These are phyloP conservation scores for Papilio glaucus DNA, from an alignment of 1,140 invertebrate genomes.

Conservation along the genomic window DNA sequence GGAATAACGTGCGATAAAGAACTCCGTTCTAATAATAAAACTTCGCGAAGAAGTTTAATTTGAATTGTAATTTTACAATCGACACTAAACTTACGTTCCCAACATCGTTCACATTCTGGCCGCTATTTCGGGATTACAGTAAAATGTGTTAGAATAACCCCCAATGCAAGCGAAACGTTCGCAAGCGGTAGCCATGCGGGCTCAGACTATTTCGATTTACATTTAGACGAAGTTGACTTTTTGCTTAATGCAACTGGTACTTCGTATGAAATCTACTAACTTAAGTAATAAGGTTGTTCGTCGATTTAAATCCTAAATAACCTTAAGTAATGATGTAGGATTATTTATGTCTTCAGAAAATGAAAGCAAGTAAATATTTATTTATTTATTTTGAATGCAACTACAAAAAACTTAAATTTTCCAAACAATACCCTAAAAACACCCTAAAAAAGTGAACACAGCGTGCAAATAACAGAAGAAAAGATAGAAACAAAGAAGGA, in stretches of 20 bases:
- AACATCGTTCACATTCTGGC: not conserved
- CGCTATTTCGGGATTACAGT: constrained; percentile 31
- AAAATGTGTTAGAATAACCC: constrained; percentile 28
- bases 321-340: too few species aligned
- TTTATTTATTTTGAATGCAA: not conserved
- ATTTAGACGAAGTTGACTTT: constrained; percentile 29
- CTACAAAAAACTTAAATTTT: too few species aligned
- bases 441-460: too few species aligned
- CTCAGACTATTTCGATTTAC: constrained; percentile 18
- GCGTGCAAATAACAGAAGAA: too few species aligned
- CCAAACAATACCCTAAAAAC: too few species aligned
- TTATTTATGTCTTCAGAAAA: too few species aligned
- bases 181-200: constrained; percentile 9
- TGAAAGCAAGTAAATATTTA: not conserved
- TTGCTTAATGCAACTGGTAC: constrained; percentile 3
- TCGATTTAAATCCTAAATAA: too few species aligned
- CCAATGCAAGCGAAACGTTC: constrained; percentile 31
- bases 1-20: too few species aligned
- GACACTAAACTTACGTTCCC: constrained; percentile 13
- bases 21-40: constrained; percentile 22
- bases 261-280: not conserved
- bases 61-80: not conserved
- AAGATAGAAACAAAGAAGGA: too few species aligned
- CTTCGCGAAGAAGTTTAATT: not conserved
- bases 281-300: too few species aligned